Percentiles rank a stretch among this genome's conserved stretches.
phyloP scores from a whole-genome alignment of 2,888 invertebrate species.

The Pollenia labialis region DNA sequence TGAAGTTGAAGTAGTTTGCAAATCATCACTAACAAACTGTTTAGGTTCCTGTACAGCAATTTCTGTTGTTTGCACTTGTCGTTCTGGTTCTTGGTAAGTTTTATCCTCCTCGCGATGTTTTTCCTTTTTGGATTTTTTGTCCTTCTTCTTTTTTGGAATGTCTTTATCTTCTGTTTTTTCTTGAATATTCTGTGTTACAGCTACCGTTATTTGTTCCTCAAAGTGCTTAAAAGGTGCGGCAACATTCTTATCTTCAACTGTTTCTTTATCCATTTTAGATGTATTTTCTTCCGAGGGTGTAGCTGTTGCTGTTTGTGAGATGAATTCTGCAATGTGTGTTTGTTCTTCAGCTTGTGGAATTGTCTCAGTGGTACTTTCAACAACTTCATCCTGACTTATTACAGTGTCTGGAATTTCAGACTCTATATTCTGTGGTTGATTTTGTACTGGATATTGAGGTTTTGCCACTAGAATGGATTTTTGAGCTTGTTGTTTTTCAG shows the following conservation, averaged over 20 bases:
- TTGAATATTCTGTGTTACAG: no score
- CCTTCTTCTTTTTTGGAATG: no score
- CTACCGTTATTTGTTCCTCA: no score
- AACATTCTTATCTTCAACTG: background rate
- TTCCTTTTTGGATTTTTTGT: background rate
- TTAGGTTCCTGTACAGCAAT: background rate
- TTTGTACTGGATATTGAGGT: background rate
- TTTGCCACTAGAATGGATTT: background rate
- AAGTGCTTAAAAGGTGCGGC: background rate
- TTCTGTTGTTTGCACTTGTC: background rate
- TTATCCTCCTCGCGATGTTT: background rate
- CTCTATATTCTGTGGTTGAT: background rate
- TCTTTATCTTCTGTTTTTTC: no score
- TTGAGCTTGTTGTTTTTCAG: background rate
- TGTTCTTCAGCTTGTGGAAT: no score
- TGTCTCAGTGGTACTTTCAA: no score
- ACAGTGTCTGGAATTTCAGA: no score
- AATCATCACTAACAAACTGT: background rate
- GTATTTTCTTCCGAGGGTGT: background rate
- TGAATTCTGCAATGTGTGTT: no score
- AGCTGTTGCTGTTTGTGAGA: background rate
- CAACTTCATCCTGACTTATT: no score
- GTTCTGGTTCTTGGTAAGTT: background rate
- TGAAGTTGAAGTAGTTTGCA: background rate
- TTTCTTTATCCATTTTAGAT: constrained; percentile 11